Conservation (phyloP, 2,888 invertebrate species). For the Cerceris ruficornis region DNA sequence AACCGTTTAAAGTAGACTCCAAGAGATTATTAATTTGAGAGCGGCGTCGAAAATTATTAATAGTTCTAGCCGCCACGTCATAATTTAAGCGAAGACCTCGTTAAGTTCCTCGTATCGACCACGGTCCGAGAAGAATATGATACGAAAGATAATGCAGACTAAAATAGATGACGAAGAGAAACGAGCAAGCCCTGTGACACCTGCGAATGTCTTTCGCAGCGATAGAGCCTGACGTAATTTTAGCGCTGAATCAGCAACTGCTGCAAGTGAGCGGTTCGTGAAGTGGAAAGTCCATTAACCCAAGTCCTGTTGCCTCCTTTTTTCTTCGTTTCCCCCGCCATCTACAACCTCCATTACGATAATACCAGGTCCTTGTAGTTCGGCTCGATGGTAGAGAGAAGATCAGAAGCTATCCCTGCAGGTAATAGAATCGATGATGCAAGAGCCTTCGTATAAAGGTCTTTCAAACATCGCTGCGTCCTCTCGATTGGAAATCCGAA, state of each 20-base stretch:
- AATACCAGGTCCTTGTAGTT: conserved; percentile 46
- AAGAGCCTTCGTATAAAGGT: conserved; percentile 15
- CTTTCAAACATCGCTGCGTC: conserved; percentile 23
- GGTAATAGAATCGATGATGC: conserved; percentile 44
- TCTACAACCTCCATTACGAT: conserved; percentile 53
- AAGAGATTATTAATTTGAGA: too few relatives aligned
- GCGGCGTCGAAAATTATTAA: background rate
- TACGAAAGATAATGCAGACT: conserved; percentile 11
- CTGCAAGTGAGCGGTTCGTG: conserved; percentile 53
- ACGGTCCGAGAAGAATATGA: background rate
- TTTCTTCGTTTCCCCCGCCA: conserved; percentile 13
- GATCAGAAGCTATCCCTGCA: conserved; percentile 31
- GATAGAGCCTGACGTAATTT: conserved; percentile 58
- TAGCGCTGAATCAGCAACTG: conserved; percentile 69
- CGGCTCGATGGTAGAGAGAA: conserved; percentile 9
- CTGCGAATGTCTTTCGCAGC: conserved; percentile 22
- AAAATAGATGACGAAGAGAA: conserved; percentile 17
- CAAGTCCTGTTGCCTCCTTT: conserved; percentile 52
- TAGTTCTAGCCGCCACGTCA: background rate
- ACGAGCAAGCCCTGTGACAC: conserved; percentile 28
- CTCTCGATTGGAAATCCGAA: conserved; percentile 21
- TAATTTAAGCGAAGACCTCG: background rate
- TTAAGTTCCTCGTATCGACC: background rate
- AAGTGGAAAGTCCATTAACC: conserved; percentile 69
- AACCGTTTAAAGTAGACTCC: too few relatives aligned